phyloP scores from a whole-genome alignment of 35 echinoderm and acorn worm species.

The Ophioderma brevispina region DNA sequence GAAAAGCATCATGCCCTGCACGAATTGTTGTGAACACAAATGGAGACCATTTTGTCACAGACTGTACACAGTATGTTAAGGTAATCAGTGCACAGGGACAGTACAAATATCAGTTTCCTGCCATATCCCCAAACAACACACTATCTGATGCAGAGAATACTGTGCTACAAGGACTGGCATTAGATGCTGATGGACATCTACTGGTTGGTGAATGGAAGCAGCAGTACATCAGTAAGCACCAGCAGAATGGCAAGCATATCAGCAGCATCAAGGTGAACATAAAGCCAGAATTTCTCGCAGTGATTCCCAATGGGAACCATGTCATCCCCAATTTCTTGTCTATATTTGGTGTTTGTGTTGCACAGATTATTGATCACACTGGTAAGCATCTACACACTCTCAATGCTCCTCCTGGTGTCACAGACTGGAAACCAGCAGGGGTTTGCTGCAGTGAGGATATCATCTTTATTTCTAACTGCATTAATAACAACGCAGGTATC shows the following conservation, averaged over 20 bases:
- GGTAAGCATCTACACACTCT: too few relatives aligned
- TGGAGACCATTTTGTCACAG: not conserved
- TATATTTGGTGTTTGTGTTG: not conserved
- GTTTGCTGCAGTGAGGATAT: not conserved
- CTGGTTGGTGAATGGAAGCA: not conserved
- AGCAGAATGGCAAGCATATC: not conserved
- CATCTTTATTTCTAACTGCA: not conserved
- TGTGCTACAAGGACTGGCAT: not conserved
- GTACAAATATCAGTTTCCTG: not conserved
- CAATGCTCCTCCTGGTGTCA: not conserved
- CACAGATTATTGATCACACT: not conserved
- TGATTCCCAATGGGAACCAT: not conserved
- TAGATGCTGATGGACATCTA: not conserved
- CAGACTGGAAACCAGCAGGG: not conserved
- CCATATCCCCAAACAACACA: too few relatives aligned
- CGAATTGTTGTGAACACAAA: not conserved
- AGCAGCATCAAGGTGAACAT: not conserved
- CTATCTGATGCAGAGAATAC: too few relatives aligned
- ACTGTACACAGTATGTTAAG: not conserved
- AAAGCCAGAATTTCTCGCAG: not conserved
- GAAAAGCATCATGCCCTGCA: not conserved
- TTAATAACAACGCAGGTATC: not conserved
- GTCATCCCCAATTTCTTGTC: not conserved
- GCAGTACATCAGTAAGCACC: not conserved
- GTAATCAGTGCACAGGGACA: not conserved